Percentiles rank a stretch among this genome's conserved stretches.
Evolutionary conservation across 2,797 vertebrate species (phyloP).

Genomic region (Arrhamphus sclerolepis): DNA sequence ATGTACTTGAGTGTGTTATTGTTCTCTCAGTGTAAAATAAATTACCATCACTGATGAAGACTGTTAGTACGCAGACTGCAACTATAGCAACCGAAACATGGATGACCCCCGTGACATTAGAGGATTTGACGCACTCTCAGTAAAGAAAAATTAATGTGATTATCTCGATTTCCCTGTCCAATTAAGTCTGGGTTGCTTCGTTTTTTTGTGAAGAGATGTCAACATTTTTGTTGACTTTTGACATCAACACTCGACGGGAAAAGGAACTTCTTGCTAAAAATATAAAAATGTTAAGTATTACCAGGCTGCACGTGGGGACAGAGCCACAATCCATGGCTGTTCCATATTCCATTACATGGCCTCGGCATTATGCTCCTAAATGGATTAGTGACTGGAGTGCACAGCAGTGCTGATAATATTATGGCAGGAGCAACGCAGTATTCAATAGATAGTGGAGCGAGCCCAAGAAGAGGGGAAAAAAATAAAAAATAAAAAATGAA

Average conservation of each 20-base stretch:
- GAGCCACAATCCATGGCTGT: slow-evolving; percentile 54
- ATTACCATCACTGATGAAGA: slow-evolving; percentile 71
- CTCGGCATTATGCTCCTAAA: slow-evolving; percentile 67
- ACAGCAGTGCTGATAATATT: slow-evolving; percentile 62
- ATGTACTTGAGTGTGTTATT: slow-evolving; percentile 63
- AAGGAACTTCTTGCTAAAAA: slow-evolving; percentile 43
- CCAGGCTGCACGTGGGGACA: slow-evolving; percentile 35
- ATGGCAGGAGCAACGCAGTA: slow-evolving; percentile 46
- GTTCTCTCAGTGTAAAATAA: slow-evolving; percentile 60
- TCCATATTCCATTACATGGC: slow-evolving; percentile 70
- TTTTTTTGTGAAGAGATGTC: slow-evolving; percentile 48
- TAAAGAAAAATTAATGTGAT: slow-evolving; percentile 76
- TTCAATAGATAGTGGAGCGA: slow-evolving; percentile 29
- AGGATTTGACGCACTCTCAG: slow-evolving; percentile 29
- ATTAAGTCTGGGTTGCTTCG: slow-evolving; percentile 55
- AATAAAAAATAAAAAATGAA: too few species aligned
- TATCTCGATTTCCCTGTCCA: slow-evolving; percentile 69
- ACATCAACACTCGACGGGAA: slow-evolving; percentile 44
- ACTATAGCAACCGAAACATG: slow-evolving; percentile 57
- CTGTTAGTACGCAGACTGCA: slow-evolving; percentile 48
- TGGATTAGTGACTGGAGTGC: slow-evolving; percentile 72
- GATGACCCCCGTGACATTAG: slow-evolving; percentile 56
- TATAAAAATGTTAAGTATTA: slow-evolving; percentile 42
- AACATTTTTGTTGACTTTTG: slow-evolving; percentile 61
- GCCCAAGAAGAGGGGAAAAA: neutral